Evolutionary conservation across 1,140 invertebrate genomes (phyloP).

Genomic region (Cotesia glomerata): DNA sequence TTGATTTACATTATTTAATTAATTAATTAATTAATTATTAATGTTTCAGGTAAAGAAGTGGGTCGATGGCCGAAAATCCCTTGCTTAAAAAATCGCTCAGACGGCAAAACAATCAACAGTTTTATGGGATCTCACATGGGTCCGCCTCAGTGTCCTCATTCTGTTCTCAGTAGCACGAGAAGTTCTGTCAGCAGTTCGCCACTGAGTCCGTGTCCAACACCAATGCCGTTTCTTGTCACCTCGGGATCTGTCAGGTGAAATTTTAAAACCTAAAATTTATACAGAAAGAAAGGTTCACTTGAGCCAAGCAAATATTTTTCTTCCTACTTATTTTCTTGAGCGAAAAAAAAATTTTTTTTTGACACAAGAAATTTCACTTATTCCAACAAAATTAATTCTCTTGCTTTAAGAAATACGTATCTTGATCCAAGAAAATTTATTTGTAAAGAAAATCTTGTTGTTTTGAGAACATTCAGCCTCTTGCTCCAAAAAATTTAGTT

Average conservation of each 20-base stretch:
- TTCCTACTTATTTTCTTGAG: too few species aligned
- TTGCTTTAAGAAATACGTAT: too few species aligned
- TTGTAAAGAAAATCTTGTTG: too few species aligned
- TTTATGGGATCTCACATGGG: constrained; percentile 65
- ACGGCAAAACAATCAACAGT: constrained; percentile 52
- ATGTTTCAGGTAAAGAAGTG: constrained; percentile 49
- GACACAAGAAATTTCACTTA: too few species aligned
- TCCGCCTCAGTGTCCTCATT: constrained; percentile 74
- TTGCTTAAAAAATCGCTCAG: constrained; percentile 46
- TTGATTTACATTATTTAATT: too few species aligned
- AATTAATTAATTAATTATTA: too few species aligned
- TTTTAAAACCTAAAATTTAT: background rate
- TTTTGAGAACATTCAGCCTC: too few species aligned
- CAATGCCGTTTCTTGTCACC: constrained; percentile 74
- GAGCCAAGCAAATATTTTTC: background rate
- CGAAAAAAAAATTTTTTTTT: too few species aligned
- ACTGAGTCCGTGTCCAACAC: constrained; percentile 73
- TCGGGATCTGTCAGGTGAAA: constrained; percentile 72
- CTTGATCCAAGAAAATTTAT: too few species aligned
- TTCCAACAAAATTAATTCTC: too few species aligned
- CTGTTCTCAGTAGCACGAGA: constrained; percentile 70
- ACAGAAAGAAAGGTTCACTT: too few species aligned
- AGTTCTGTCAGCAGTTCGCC: constrained; percentile 68
- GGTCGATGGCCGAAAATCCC: constrained; percentile 55
- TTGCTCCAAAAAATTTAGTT: too few species aligned